Evolutionary conservation across 2,888 invertebrate genomes (phyloP), one percentile per base, ranked within the genome.

Genomic region (Ormyrus thymus): DNA sequence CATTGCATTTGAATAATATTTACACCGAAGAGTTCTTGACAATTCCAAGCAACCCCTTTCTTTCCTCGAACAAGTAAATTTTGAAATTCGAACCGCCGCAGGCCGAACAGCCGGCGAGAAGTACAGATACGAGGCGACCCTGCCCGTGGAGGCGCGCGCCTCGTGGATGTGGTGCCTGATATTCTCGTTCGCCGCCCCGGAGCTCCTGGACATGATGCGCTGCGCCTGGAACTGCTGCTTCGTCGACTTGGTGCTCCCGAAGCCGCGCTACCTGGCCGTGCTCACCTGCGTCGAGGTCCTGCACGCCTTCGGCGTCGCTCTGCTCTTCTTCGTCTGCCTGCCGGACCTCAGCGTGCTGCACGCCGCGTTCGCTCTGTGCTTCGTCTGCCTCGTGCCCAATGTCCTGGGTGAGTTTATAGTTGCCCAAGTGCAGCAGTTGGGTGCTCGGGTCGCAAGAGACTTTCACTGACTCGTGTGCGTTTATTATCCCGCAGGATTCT

Each of bases 281-380:
- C 93, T 95, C 86, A 90, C 94, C 71, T 69, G 94, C n/a, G 92
- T 95, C 83, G 98, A 98, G 90, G 93, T 95, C 0, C 90, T 96
- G 11, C 95, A 97, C 86, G 93, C 95, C 0, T 90, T 95, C 56
- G 98, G 97, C 11, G 90, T 96, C 84, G 94, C 95, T 0, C 89
- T 96, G 53, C 92, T 98, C 45, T 92, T 95, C 48, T 94, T 97
- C 82, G 89, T 93, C 53, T 93, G 97, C 61, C 90, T 98, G 55
- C 97, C 97, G 0, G 93, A 95, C 83, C 87, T 97, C 83, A 96
- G 97, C 89, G 94, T 95, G 0, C 92, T 96, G 9, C 95, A 95
- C 87, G 96, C 95, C 0, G 94, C 95, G 0, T 95, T 97, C 94
- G 90, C 97, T 72, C 95, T 96, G 86, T 96, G 95, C 89, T 96